Percentiles rank a stretch among this genome's conserved stretches.
phyloP scores from a whole-genome alignment of 1,140 invertebrate species.

The honey bee (Apis mellifera) region Amel_HAv3.1 CM009936.2:5852001-5852500 shows the following conservation, averaged over 20 bases:
- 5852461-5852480: not conserved
- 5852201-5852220: slow-evolving; percentile 38
- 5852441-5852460: not conserved
- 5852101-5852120: not conserved
- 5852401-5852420: not conserved
- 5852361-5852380: slow-evolving; percentile 27
- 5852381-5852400: slow-evolving; percentile 12
- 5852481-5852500: not conserved
- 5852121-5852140: slow-evolving; percentile 15
- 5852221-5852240: slow-evolving; percentile 36
- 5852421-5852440: not conserved
- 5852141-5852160: not conserved
- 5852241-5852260: slow-evolving; percentile 19
- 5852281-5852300: slow-evolving; percentile 37
- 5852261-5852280: slow-evolving; percentile 19
- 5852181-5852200: slow-evolving; percentile 3
- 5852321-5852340: slow-evolving; percentile 40
- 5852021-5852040: not conserved
- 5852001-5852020: not conserved
- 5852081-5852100: not conserved
- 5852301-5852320: slow-evolving; percentile 43
- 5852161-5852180: not conserved
- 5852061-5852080: not conserved
- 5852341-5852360: slow-evolving; percentile 34
- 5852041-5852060: not conserved